Base-by-base conservation (phyloP, 2,888 invertebrate genomes). In the Conchocele bisecta region DNA sequence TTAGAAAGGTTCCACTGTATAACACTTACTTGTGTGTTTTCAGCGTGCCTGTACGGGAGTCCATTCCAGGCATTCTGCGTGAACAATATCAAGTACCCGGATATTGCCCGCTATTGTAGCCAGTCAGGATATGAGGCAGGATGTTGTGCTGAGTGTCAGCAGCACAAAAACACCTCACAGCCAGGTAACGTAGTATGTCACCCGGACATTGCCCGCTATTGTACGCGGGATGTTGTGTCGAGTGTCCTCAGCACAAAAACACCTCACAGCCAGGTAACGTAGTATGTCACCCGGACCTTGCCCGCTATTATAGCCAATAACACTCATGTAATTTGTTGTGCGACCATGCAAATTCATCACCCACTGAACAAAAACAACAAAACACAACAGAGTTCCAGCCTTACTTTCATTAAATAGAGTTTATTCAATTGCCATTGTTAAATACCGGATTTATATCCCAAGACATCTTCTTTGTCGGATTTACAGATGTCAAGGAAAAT, bases 21-120 rank as follows among this genome's bases (percentile, higher is more conserved):
- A 35, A 11, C 37, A 35, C 11, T 35, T 35, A 11, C 11, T 44
- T 59, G 9, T 11, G 22, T 15, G 17, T 46, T 13, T 53, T 22
- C 54, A 77, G 77, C 57, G 5, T 77, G 77, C 41, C 54, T 64
- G 22, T 77, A 71, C 39, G 77, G 77, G 0, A 63, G 72, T 53
- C 67, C 64, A 26, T 77, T 65, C 48, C 66, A 67, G 37, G 31
- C 46, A 15, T 77, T 77, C 33, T 77, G 77, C 22, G 29, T 39
- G 4, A 41, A 48, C 9, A 77, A 74, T 37, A 58, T 77, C 9
- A 51, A 56, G 22, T 70, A 68, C 29, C 77, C 77, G 3, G 68
- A 77, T 22, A 39, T 77, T 20, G 77, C 71, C 1, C 41, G 33
- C 9, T 77, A 77, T 24, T 77, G 77, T 31, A 4, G 35, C n/a